Percentiles rank a stretch among this genome's conserved stretches.
Conservation (phyloP, 1,140 invertebrate genomes). For the Pseudomyrmex flavicornis region DNA sequence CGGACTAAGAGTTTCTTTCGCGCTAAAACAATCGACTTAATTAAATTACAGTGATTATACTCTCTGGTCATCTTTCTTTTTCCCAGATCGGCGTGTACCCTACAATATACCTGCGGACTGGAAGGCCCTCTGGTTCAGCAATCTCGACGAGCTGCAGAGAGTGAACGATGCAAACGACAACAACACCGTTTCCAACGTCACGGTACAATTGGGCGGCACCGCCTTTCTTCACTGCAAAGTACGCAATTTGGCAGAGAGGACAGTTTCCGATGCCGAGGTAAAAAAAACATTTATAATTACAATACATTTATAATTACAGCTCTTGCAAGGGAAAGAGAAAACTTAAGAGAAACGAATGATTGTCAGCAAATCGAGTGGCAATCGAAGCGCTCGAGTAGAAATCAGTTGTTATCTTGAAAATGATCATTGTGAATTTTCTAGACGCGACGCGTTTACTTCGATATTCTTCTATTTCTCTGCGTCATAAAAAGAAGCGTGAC, state of each 20-base stretch:
- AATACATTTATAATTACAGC: too few species aligned
- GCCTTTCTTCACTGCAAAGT: slow-evolving; percentile 94
- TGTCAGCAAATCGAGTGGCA: slow-evolving; percentile 29
- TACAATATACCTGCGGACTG: slow-evolving; percentile 85
- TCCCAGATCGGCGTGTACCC: slow-evolving; percentile 82
- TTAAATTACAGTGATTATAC: slow-evolving; percentile 49
- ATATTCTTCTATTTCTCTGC: not conserved
- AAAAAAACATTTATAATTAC: slow-evolving; percentile 42
- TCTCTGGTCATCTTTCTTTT: slow-evolving; percentile 32
- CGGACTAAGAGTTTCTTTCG: not conserved
- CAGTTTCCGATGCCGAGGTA: slow-evolving; percentile 86
- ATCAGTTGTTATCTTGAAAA: not conserved
- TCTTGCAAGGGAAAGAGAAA: not conserved
- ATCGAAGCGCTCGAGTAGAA: not conserved
- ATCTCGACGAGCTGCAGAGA: slow-evolving; percentile 86
- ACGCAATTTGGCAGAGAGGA: slow-evolving; percentile 88
- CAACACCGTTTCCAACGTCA: slow-evolving; percentile 91
- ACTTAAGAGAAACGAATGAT: slow-evolving; percentile 29
- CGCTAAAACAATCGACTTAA: slow-evolving; percentile 35
- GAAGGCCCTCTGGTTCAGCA: slow-evolving; percentile 87
- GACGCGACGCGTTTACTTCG: not conserved
- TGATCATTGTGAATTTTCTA: slow-evolving; percentile 9
- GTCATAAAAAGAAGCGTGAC: not conserved
- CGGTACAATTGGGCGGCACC: slow-evolving; percentile 92
- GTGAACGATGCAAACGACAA: slow-evolving; percentile 88